phyloP scores from a whole-genome alignment of 2,113 vertebrate genomes.

The Scatophagus argus region DNA sequence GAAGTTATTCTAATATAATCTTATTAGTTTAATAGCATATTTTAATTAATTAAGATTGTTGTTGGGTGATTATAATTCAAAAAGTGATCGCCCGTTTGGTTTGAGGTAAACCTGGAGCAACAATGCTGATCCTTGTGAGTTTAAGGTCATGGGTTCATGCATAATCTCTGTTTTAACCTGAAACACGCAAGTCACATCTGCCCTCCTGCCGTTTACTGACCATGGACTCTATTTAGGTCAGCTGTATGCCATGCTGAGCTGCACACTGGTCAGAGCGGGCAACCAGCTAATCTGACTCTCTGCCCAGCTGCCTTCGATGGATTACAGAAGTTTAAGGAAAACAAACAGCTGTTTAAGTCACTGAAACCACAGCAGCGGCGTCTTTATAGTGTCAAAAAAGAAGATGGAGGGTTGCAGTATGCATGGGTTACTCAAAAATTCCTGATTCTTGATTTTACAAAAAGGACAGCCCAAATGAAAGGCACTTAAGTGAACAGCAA shows the following conservation, averaged over 20 bases:
- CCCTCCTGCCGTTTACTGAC: not conserved
- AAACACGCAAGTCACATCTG: conserved; percentile 20
- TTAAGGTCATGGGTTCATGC: not conserved
- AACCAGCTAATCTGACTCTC: conserved; percentile 50
- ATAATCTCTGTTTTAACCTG: conserved; percentile 3
- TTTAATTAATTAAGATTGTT: too few relatives aligned
- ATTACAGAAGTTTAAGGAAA: conserved; percentile 50
- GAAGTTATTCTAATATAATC: not conserved
- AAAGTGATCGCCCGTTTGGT: too few relatives aligned
- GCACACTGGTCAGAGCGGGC: conserved; percentile 29
- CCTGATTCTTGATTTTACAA: too few relatives aligned
- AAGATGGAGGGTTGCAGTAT: not conserved
- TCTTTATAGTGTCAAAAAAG: not conserved
- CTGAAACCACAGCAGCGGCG: conserved; percentile 10
- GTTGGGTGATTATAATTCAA: too few relatives aligned
- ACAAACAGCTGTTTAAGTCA: conserved; percentile 43
- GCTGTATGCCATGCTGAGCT: conserved; percentile 33
- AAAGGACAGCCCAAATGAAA: too few relatives aligned
- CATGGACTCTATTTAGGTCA: conserved; percentile 49
- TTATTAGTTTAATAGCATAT: too few relatives aligned
- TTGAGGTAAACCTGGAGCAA: not conserved
- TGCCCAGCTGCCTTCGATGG: conserved; percentile 56
- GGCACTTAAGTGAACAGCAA: not conserved
- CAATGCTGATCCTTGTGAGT: not conserved
- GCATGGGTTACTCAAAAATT: not conserved